Percentiles rank a stretch among this genome's conserved stretches.
Conservation (phyloP, 2,113 vertebrate genomes). For the Chloropsis hardwickii region DNA sequence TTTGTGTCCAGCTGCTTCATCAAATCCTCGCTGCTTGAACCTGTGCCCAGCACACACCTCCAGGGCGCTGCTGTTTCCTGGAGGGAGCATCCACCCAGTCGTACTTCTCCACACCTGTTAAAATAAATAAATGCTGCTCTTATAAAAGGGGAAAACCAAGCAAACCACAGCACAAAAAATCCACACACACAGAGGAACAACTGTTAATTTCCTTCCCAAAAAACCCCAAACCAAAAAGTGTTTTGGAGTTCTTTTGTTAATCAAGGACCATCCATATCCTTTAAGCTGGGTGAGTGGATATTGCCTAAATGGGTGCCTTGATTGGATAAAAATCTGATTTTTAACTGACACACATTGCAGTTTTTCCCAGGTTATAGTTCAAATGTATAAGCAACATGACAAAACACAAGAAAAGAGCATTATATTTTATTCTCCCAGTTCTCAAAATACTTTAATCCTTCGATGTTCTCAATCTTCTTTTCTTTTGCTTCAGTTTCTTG, state of each 20-base stretch:
- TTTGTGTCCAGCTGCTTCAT: not conserved
- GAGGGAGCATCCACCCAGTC: not conserved
- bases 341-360: not conserved
- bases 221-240: not conserved
- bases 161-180: not conserved
- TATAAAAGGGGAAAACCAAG: not conserved
- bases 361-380: not conserved
- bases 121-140: not conserved
- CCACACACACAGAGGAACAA: rapidly evolving
- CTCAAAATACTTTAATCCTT: not conserved
- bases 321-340: not conserved
- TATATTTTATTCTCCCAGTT: not conserved
- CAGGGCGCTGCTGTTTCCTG: not conserved
- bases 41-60: rapidly evolving
- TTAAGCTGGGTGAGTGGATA: not conserved
- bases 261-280: not conserved
- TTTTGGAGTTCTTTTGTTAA: not conserved
- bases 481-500: not conserved
- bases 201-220: not conserved
- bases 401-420: not conserved
- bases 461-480: not conserved
- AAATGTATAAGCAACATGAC: not conserved
- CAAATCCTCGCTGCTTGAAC: not conserved
- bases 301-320: not conserved
- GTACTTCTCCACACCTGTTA: not conserved